These are phyloP conservation scores for Microtus richardsoni DNA, from an alignment of 2,113 vertebrate species.

Conservation along the genomic window DNA sequence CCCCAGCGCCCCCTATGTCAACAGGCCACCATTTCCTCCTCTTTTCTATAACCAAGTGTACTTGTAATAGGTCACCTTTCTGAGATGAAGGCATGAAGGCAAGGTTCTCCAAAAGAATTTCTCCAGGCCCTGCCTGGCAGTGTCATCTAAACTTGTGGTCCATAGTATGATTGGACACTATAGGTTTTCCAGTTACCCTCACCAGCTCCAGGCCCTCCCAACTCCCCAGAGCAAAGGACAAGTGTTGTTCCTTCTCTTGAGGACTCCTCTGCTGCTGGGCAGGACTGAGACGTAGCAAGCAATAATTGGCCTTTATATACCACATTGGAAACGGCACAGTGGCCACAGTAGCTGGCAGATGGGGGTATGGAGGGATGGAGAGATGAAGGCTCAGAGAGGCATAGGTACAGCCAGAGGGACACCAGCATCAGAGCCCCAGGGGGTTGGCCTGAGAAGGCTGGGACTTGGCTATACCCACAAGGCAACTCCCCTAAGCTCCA, in stretches of 20 bases:
- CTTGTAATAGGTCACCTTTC: neutral
- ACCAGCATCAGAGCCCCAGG: neutral
- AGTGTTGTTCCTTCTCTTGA: neutral
- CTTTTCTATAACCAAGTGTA: neutral
- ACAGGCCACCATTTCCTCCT: neutral
- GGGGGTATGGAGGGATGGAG: neutral
- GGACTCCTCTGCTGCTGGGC: slow-evolving; percentile 54
- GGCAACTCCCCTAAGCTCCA: slow-evolving; percentile 56
- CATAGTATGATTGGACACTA: neutral
- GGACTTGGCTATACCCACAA: slow-evolving; percentile 77
- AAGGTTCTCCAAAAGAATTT: neutral
- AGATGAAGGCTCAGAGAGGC: neutral
- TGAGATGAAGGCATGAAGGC: neutral
- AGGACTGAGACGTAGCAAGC: slow-evolving; percentile 76
- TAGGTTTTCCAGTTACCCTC: neutral
- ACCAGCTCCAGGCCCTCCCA: neutral
- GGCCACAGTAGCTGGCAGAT: slow-evolving; percentile 74
- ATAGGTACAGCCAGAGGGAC: neutral
- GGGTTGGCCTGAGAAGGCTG: slow-evolving; percentile 73
- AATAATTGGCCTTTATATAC: slow-evolving; percentile 68
- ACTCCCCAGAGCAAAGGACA: neutral
- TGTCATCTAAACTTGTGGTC: fast-evolving
- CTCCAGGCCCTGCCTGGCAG: neutral
- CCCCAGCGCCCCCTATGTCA: neutral
- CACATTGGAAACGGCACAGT: slow-evolving; percentile 68